phyloP scores from a whole-genome alignment of 2,888 invertebrate genomes.

The Drosophila mayaguana region DNA sequence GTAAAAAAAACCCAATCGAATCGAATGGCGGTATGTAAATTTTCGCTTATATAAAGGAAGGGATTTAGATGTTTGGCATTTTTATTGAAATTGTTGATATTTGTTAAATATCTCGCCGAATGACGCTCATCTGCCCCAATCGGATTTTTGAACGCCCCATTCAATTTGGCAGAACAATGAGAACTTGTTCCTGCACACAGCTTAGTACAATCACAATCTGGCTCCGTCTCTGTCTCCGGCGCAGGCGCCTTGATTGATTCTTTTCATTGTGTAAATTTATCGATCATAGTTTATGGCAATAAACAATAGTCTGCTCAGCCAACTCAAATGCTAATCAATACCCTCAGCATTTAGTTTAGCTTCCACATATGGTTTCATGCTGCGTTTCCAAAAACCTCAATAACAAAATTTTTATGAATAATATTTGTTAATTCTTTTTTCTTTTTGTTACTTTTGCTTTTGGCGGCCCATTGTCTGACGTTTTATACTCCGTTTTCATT shows the following conservation, averaged over 20 bases:
- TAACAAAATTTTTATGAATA: conserved; percentile 21
- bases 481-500: background rate
- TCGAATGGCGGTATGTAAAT: conserved; percentile 53
- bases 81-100: conserved; percentile 50
- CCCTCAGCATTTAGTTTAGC: conserved; percentile 23
- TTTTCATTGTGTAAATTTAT: conserved; percentile 34
- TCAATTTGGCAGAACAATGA: conserved; percentile 60
- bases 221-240: background rate
- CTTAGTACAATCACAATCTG: background rate
- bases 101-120: conserved; percentile 9
- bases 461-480: background rate
- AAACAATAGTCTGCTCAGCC: conserved; percentile 17
- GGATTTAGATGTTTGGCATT: conserved; percentile 44
- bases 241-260: conserved; percentile 49
- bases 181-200: conserved; percentile 66
- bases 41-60: conserved; percentile 25
- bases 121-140: conserved; percentile 19
- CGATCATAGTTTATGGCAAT: conserved; percentile 18
- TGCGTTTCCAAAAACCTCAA: conserved; percentile 21
- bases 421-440: conserved; percentile 9
- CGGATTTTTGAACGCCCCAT: background rate
- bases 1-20: conserved; percentile 3
- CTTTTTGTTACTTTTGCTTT: conserved; percentile 4
- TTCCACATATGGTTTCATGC: conserved; percentile 27
- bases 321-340: conserved; percentile 49